Evolutionary conservation across 2,888 invertebrate species (phyloP).

Genomic region (Lathronympha strigana): DNA sequence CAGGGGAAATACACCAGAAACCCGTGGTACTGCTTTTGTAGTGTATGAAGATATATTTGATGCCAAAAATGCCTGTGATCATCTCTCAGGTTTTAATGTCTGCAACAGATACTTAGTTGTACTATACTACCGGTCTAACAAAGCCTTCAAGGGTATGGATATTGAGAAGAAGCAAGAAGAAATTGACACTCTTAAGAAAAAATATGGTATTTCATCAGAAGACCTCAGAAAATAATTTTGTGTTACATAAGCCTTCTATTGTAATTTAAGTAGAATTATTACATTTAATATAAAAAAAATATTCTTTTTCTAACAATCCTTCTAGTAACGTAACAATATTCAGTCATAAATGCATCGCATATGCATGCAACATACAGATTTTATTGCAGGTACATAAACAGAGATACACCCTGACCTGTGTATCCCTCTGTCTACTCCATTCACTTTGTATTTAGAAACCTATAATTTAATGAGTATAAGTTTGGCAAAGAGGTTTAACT

Average conservation of each 20-base stretch:
- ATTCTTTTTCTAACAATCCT: not conserved
- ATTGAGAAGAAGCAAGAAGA: slow-evolving; percentile 98
- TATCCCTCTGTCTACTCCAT: too few relatives aligned
- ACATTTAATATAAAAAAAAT: not conserved
- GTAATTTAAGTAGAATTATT: not conserved
- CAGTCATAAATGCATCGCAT: too few relatives aligned
- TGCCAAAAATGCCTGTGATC: slow-evolving; percentile 99
- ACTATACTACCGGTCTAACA: slow-evolving; percentile 97
- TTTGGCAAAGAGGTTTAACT: too few relatives aligned
- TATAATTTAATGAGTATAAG: too few relatives aligned
- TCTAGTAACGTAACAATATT: not conserved
- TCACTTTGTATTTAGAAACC: too few relatives aligned
- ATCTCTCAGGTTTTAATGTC: slow-evolving; percentile 99
- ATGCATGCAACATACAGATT: too few relatives aligned
- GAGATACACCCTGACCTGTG: too few relatives aligned
- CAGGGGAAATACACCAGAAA: slow-evolving; percentile 98
- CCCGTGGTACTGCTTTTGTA: slow-evolving; percentile 99
- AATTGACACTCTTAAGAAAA: slow-evolving; percentile 96
- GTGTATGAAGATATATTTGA: slow-evolving; percentile 99
- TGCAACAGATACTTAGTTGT: slow-evolving; percentile 99
- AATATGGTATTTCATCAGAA: slow-evolving; percentile 91
- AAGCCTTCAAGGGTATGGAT: slow-evolving; percentile 97
- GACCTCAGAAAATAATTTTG: slow-evolving; percentile 74
- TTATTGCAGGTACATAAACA: too few relatives aligned
- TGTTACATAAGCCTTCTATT: not conserved